Base-by-base conservation (phyloP, 2,888 invertebrate species). In the Periphyllus acericola region DNA sequence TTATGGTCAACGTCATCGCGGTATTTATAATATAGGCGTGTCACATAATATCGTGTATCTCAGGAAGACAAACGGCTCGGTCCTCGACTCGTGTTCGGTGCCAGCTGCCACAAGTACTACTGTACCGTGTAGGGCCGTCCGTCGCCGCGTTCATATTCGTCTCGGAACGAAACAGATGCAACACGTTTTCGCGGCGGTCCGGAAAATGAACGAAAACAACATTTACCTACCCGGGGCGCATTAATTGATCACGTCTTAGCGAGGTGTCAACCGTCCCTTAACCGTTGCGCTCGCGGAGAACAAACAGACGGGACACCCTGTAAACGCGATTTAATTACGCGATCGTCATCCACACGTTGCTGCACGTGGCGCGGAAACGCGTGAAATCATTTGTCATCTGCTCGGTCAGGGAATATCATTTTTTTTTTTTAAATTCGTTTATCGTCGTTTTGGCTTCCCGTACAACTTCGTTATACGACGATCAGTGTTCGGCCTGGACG, bases 111-210 rank as follows among this genome's bases (percentile, higher is more conserved):
- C 66, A n/a, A 66, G 0, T 66, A 1, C 60, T 25, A 60, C 66
- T 14, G 14, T 1, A 14, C 46, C 46, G 46, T 11, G 3, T 11
- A n/a, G 25, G 55, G 36, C 29, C 6, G 66, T 36, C 36, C 46
- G 46, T 9, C 8, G 9, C 21, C 32, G 66, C 21, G 29, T 68
- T 52, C 46, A 52, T 46, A 66, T 19, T 81, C n/a, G 29, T 80
- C 60, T 79, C 36, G 40, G 68, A 81, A 81, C 21, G 34, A 81
- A 80, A 87, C 86, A 74, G 86, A 80, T 72, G 86, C 74, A 78
- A 32, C 79, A 32, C 32, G 2, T 46, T 46, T 46, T n/a, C 66
- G 66, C 21, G 74, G 75, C 46, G 32, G 75, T n/a, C 52, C 36
- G 72, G 40, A 86, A 79, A 85, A 86, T 29, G 55, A 72, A 81